phyloP scores from a whole-genome alignment of 2,888 invertebrate species.

The Myopa tessellatipennis region DNA sequence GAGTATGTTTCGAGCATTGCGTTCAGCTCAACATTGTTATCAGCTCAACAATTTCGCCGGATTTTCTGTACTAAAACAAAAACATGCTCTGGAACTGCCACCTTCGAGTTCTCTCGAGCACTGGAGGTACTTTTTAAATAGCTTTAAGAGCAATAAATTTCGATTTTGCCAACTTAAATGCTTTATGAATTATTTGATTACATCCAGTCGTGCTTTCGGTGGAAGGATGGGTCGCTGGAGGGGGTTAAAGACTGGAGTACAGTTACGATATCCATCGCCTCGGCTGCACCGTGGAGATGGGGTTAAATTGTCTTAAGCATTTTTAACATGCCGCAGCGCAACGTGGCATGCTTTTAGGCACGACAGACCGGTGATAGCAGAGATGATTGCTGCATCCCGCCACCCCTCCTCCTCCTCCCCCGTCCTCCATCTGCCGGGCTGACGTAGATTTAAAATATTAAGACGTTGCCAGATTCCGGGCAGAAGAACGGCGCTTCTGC shows the following conservation, averaged over 20 bases:
- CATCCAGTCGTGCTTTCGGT: not conserved
- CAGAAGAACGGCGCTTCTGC: slow-evolving; percentile 17
- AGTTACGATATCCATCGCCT: slow-evolving; percentile 1
- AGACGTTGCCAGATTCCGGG: slow-evolving; percentile 37
- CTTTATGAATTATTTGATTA: slow-evolving; percentile 65
- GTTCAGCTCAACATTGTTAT: slow-evolving; percentile 9
- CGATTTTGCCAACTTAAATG: slow-evolving; percentile 66
- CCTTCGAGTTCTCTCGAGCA: not conserved
- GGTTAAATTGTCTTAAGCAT: slow-evolving; percentile 54
- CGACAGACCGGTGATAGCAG: slow-evolving; percentile 26
- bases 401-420: not conserved
- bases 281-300: slow-evolving; percentile 17
- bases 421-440: not conserved
- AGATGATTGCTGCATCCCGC: not conserved
- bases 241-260: not conserved
- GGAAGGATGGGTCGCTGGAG: not conserved
- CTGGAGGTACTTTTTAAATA: slow-evolving; percentile 52
- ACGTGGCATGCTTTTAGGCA: slow-evolving; percentile 16
- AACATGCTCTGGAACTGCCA: not conserved
- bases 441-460: slow-evolving; percentile 42
- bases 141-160: slow-evolving; percentile 67
- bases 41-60: not conserved
- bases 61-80: slow-evolving; percentile 5
- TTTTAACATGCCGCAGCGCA: slow-evolving; percentile 54
- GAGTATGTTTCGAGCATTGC: not conserved